phyloP scores from a whole-genome alignment of 1,140 invertebrate species.

The Colletes latitarsis region DNA sequence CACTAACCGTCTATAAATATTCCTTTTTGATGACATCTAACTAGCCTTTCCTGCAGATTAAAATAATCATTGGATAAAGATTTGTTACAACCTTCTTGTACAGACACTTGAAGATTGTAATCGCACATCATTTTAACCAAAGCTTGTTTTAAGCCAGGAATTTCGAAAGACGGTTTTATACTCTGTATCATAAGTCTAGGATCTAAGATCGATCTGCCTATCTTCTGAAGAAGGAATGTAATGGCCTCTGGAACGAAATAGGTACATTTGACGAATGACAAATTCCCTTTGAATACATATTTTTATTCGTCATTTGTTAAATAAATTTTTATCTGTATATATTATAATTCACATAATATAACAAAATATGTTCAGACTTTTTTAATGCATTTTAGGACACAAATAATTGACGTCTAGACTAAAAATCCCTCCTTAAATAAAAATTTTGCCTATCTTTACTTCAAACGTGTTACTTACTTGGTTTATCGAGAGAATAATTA shows the following conservation, averaged over 20 bases:
- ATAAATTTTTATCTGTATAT: too few relatives aligned
- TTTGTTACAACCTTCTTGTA: slow-evolving; percentile 94
- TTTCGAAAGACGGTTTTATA: slow-evolving; percentile 91
- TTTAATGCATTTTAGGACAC: too few relatives aligned
- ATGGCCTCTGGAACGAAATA: slow-evolving; percentile 85
- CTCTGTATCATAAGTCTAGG: slow-evolving; percentile 92
- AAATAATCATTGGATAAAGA: slow-evolving; percentile 95
- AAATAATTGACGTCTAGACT: too few relatives aligned
- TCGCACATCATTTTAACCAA: slow-evolving; percentile 97
- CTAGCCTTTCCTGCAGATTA: slow-evolving; percentile 91
- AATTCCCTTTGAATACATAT: too few relatives aligned
- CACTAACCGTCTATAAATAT: slow-evolving; percentile 84
- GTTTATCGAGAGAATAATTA: slow-evolving; percentile 92
- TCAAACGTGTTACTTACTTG: slow-evolving; percentile 82
- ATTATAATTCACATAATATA: too few relatives aligned
- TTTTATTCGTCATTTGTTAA: too few relatives aligned
- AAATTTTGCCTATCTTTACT: too few relatives aligned
- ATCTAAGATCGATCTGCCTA: slow-evolving; percentile 90
- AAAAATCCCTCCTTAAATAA: too few relatives aligned
- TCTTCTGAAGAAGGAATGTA: slow-evolving; percentile 88
- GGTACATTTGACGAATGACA: too few relatives aligned
- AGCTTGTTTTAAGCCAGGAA: slow-evolving; percentile 94
- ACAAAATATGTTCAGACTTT: too few relatives aligned
- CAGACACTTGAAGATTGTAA: slow-evolving; percentile 95
- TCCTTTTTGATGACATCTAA: slow-evolving; percentile 89